These are phyloP conservation scores for Leucosticte australis DNA, from an alignment of 2,113 vertebrate species.

Conservation along the genomic window DNA sequence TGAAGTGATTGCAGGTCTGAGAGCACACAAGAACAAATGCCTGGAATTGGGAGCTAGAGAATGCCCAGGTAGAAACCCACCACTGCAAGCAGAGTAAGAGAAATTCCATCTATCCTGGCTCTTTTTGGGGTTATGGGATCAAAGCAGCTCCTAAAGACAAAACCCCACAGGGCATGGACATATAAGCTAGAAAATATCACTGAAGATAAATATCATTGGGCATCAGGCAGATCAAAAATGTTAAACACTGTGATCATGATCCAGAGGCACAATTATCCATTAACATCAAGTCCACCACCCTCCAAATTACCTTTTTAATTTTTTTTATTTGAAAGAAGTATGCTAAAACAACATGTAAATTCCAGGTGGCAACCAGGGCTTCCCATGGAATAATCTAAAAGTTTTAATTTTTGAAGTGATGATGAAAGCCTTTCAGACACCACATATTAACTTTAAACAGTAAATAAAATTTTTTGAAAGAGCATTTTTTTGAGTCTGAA, in stretches of 20 bases:
- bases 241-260: neutral
- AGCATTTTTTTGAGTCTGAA: neutral
- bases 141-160: neutral
- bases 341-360: neutral
- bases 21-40: accelerated
- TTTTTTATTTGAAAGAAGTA: neutral
- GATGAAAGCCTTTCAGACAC: neutral
- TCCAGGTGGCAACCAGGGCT: neutral
- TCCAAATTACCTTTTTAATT: neutral
- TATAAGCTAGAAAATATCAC: neutral
- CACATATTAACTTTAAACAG: neutral
- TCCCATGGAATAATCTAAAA: neutral
- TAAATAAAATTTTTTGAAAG: neutral
- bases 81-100: neutral
- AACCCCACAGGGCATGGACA: neutral
- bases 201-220: neutral
- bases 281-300: neutral
- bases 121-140: neutral
- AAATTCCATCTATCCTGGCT: neutral
- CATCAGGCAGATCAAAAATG: neutral
- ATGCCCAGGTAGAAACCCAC: accelerated
- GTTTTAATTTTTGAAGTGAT: neutral
- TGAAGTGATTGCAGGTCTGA: neutral
- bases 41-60: neutral
- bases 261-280: neutral